These are phyloP conservation scores for Chionodraco myersi DNA, from an alignment of 2,113 vertebrate species.

Conservation along the genomic window DNA sequence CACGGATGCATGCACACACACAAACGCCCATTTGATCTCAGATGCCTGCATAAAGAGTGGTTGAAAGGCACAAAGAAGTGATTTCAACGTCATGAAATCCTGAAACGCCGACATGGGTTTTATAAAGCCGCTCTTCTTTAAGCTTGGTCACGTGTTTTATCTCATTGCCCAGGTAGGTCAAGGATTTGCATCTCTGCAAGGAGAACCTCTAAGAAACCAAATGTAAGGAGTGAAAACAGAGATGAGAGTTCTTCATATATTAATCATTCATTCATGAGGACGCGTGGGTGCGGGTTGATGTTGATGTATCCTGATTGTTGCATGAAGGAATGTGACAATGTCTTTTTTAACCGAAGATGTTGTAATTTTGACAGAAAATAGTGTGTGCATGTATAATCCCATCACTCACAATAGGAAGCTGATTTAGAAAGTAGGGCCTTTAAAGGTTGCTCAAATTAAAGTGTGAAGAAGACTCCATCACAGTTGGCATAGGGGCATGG, in stretches of 20 bases:
- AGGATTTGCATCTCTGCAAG: conserved; percentile 10
- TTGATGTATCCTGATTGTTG: neutral
- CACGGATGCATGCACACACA: conserved; percentile 19
- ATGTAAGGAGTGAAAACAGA: neutral
- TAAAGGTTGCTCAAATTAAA: neutral
- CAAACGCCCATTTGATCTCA: conserved; percentile 29
- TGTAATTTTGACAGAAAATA: neutral
- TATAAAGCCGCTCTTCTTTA: neutral
- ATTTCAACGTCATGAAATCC: conserved; percentile 13
- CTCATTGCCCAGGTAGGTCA: conserved; percentile 3
- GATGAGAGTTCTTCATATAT: no score
- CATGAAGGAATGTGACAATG: neutral
- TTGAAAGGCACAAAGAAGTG: conserved; percentile 4
- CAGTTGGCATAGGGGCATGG: no score
- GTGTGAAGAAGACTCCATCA: no score
- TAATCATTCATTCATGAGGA: neutral
- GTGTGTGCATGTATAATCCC: neutral
- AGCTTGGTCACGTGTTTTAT: neutral
- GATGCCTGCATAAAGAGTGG: conserved; percentile 11
- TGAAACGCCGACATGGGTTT: conserved; percentile 7
- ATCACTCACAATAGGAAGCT: neutral
- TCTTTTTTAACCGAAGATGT: neutral
- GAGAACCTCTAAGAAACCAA: neutral
- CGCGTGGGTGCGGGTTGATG: neutral
- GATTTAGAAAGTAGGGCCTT: neutral